Percentiles rank a stretch among this genome's conserved stretches.
phyloP scores from a whole-genome alignment of 2,888 invertebrate species.

The Rhagium mordax region DNA sequence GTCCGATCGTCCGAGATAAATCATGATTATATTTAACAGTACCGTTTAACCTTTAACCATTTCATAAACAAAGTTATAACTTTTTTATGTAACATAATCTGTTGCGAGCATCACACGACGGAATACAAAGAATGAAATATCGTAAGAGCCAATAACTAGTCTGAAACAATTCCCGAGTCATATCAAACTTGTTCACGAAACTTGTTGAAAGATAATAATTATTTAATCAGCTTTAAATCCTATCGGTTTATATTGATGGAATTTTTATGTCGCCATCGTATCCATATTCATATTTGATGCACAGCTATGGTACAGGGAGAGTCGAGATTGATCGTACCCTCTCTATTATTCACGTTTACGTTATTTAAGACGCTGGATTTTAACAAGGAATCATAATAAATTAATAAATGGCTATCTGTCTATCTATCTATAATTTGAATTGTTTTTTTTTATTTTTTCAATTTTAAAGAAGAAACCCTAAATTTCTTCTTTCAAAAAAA shows the following conservation, averaged over 20 bases:
- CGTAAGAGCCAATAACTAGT: neutral
- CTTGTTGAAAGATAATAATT: conserved; percentile 21
- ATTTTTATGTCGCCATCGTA: conserved; percentile 20
- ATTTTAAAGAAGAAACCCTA: no score
- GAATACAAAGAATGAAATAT: neutral
- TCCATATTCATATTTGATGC: conserved; percentile 1
- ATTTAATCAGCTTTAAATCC: conserved; percentile 28
- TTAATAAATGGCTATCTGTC: no score
- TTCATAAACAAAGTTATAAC: neutral
- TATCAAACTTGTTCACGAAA: conserved; percentile 17
- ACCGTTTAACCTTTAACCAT: neutral
- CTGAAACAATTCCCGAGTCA: conserved; percentile 11
- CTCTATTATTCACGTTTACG: neutral
- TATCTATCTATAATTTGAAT: no score
- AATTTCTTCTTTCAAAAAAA: no score
- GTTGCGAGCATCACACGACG: neutral
- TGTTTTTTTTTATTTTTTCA: no score
- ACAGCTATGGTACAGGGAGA: conserved; percentile 1
- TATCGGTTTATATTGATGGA: conserved; percentile 22
- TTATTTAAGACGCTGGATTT: no score
- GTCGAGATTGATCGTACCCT: neutral
- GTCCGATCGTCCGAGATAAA: no score
- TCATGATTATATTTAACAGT: neutral
- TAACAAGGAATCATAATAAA: no score
- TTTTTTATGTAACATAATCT: neutral